Evolutionary conservation across 1,140 invertebrate species (phyloP), one percentile per base, ranked within the genome.

Genomic region (Mactra quadrangularis): DNA sequence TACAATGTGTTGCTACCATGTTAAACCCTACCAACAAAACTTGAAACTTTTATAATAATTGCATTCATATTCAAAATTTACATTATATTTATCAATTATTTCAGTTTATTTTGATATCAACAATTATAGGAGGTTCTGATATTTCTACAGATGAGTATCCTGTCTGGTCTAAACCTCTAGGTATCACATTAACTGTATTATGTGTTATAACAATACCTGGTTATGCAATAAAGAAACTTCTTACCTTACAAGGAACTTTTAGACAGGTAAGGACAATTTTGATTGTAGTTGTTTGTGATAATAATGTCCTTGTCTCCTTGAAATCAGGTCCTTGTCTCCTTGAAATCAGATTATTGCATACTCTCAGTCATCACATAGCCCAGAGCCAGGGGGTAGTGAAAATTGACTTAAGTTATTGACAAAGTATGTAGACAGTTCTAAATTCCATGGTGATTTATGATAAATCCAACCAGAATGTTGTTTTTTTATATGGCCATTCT

Each of bases 41-140:
- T n/a, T n/a, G n/a, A n/a, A n/a, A n/a, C n/a, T n/a, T n/a, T n/a
- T n/a, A n/a, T n/a, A n/a, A n/a, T n/a, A n/a, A n/a, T n/a, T n/a
- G n/a, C n/a, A n/a, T n/a, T n/a, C n/a, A n/a, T n/a, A n/a, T n/a
- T n/a, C 6, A 41, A 41, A 7, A 41, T 41, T 41, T 7, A 41
- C 38, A 41, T 7, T 7, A 41, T 41, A 6, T 35, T 1, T 33
- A 38, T 33, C 22, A 68, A 60, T 66, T 70, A 25, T 87, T 89
- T 41, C 88, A 92, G 91, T 90, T 90, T 72, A 88, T 92, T 33
- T 66, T 91, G 17, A 83, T 90, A 27, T 90, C 90, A 0, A 57
- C 64, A 25, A 68, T 81, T 25, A 57, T 81, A 15, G 59, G 27
- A 33, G 60, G 66, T 0, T 19, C 68, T 4, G 52, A 81, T 47